These are phyloP conservation scores for Aricia artaxerxes DNA, from an alignment of 2,888 invertebrate species.

Conservation along the genomic window DNA sequence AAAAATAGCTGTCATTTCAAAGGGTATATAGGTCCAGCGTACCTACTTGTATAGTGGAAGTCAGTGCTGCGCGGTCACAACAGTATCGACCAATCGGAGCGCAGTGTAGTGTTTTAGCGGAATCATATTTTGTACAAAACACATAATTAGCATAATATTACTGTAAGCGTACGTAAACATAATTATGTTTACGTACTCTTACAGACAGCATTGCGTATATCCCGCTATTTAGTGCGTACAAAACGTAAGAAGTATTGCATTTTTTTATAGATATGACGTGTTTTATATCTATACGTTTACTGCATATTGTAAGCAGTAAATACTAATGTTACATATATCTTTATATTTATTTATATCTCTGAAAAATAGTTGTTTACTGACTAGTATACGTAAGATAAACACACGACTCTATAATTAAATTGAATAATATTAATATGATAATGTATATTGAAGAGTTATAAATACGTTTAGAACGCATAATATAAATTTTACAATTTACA, in stretches of 20 bases:
- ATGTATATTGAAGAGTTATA: background rate
- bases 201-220: background rate
- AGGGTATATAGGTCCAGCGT: too few species aligned
- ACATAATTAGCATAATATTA: too few species aligned
- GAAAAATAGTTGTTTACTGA: slow-evolving; percentile 19
- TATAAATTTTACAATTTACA: too few species aligned
- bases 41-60: too few species aligned
- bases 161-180: too few species aligned
- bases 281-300: background rate
- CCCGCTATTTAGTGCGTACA: background rate
- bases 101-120: too few species aligned
- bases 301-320: background rate
- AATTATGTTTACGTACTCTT: too few species aligned
- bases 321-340: background rate
- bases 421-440: background rate
- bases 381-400: slow-evolving; percentile 10
- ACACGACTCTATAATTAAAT: background rate
- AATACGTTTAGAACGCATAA: background rate
- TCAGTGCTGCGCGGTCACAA: too few species aligned
- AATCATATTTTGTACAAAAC: too few species aligned
- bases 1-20: too few species aligned
- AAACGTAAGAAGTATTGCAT: background rate
- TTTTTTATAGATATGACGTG: background rate
- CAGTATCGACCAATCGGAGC: too few species aligned
- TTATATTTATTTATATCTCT: slow-evolving; percentile 1